phyloP scores from a whole-genome alignment of 2,888 invertebrate genomes.

The Microplitis manilae region DNA sequence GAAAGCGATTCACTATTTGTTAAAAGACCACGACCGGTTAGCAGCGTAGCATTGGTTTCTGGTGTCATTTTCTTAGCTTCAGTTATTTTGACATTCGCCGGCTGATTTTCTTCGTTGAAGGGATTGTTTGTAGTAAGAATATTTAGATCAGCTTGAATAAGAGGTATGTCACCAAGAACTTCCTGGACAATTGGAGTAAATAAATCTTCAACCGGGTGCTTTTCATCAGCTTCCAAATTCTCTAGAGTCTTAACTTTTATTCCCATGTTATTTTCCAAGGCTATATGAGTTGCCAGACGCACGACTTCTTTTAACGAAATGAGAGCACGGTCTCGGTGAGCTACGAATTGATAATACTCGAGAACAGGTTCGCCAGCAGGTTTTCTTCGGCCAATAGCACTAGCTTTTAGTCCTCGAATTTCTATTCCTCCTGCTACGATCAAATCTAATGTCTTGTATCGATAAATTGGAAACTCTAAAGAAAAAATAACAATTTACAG shows the following conservation, averaged over 20 bases:
- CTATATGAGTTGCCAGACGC: conserved; percentile 72
- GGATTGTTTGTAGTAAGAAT: conserved; percentile 67
- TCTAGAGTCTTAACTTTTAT: conserved; percentile 66
- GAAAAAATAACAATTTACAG: conserved; percentile 26
- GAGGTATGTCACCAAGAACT: conserved; percentile 79
- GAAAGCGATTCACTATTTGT: conserved; percentile 52
- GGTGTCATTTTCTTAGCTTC: conserved; percentile 75
- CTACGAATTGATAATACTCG: conserved; percentile 75
- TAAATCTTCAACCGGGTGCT: conserved; percentile 60
- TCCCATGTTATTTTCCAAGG: conserved; percentile 72
- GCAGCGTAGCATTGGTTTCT: conserved; percentile 74
- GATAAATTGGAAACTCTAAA: conserved; percentile 68
- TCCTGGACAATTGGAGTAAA: conserved; percentile 75
- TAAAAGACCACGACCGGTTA: conserved; percentile 74
- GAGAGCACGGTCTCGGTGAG: conserved; percentile 68
- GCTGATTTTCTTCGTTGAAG: conserved; percentile 73
- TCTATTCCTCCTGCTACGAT: conserved; percentile 76
- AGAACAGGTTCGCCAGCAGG: conserved; percentile 73
- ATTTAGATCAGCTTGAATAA: conserved; percentile 79
- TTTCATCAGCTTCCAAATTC: conserved; percentile 59
- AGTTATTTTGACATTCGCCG: conserved; percentile 75
- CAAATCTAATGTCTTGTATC: conserved; percentile 68
- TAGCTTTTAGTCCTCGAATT: conserved; percentile 76
- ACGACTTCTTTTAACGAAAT: conserved; percentile 59
- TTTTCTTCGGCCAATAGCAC: conserved; percentile 73